These are phyloP conservation scores for Chromis chromis DNA, from an alignment of 2,797 vertebrate species.

Conservation along the genomic window DNA sequence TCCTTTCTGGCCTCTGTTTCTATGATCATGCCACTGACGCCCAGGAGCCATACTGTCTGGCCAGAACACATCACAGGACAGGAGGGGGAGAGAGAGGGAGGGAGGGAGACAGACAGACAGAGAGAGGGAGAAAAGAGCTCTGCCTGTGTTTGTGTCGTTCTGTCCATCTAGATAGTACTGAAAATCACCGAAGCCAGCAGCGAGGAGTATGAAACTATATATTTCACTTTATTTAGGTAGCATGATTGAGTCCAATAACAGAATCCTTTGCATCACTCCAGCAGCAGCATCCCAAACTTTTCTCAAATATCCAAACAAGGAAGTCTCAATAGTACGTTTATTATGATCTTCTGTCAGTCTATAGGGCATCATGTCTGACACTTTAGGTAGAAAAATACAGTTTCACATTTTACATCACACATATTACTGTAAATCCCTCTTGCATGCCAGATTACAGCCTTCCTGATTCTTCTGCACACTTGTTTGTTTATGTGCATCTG, in stretches of 20 bases:
- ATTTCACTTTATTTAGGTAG: background rate
- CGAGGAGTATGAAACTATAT: background rate
- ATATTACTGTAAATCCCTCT: background rate
- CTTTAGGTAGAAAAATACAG: background rate
- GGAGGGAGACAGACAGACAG: conserved; percentile 22
- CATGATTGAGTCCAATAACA: background rate
- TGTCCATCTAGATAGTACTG: conserved; percentile 31
- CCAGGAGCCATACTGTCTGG: conserved; percentile 84
- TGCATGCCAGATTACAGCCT: background rate
- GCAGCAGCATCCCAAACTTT: background rate
- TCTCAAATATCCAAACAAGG: background rate
- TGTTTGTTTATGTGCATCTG: conserved; percentile 4
- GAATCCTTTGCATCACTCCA: background rate
- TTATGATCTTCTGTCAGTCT: conserved; percentile 1
- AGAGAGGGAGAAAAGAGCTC: conserved; percentile 18
- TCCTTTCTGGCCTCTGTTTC: conserved; percentile 81
- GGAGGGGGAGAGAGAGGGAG: conserved; percentile 66
- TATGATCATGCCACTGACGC: conserved; percentile 82
- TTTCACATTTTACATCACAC: conserved; percentile 1
- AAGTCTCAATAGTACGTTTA: background rate
- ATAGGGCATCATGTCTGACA: background rate
- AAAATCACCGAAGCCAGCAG: conserved; percentile 4
- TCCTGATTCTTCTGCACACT: background rate
- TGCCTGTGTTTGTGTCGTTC: conserved; percentile 50
- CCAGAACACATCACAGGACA: conserved; percentile 84